A percentile compares a stretch with the other conserved stretches of the same genome.
These are phyloP conservation scores for Trissonchulus sp. DNA, from an alignment of 2,888 invertebrate species.

Conservation along the genomic window DNA sequence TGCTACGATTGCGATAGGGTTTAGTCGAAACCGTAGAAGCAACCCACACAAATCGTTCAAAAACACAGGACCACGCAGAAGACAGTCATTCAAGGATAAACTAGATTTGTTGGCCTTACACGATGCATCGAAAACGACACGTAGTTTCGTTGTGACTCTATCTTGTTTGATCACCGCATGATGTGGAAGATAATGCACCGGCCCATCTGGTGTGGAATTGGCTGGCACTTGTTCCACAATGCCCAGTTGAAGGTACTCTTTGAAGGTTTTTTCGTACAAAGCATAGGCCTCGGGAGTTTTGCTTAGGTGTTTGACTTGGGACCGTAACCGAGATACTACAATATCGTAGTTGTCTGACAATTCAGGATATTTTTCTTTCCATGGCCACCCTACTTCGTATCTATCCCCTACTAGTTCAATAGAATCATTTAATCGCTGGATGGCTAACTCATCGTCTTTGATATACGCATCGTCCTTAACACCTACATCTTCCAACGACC, in stretches of 20 bases:
- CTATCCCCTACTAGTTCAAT: neutral
- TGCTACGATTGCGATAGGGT: neutral
- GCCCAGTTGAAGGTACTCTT: neutral
- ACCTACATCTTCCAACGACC: neutral
- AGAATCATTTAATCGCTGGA: neutral
- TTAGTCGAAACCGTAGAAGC: neutral
- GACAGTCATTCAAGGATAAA: neutral
- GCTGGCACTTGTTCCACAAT: neutral
- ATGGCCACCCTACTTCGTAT: neutral
- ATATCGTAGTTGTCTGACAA: neutral
- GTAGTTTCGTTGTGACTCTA: neutral
- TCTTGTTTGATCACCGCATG: neutral
- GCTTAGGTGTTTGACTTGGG: neutral
- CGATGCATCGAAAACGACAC: neutral
- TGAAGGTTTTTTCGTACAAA: neutral
- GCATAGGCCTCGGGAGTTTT: neutral
- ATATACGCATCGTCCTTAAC: neutral
- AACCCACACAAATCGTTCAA: neutral
- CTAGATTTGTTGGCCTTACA: neutral
- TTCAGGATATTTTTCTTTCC: neutral
- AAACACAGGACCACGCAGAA: neutral
- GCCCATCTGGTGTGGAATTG: too few species aligned
- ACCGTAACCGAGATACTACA: neutral
- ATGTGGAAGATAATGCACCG: neutral
- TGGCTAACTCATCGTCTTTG: neutral